These are phyloP conservation scores for Bufo bufo DNA, from an alignment of 2,113 vertebrate species.

Conservation along the genomic window DNA sequence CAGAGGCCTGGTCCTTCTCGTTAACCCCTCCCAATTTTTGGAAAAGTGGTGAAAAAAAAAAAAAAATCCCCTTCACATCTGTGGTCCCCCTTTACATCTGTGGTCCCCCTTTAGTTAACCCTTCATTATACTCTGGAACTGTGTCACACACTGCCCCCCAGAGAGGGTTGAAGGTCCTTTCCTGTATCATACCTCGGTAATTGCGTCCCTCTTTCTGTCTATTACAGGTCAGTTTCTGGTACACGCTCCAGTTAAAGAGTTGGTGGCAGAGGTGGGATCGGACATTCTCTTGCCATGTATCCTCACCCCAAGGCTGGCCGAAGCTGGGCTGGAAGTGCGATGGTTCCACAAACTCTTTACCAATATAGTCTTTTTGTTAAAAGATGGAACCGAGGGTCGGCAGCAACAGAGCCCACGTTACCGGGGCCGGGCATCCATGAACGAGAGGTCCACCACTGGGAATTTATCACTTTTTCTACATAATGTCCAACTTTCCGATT, in stretches of 20 bases:
- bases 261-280: slow-evolving; percentile 42
- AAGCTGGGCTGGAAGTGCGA: not conserved
- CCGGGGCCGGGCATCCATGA: not conserved
- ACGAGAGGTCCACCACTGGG: not conserved
- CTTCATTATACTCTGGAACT: too few species aligned
- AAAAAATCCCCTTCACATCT: too few species aligned
- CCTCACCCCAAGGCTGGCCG: not conserved
- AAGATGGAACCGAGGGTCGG: slow-evolving; percentile 26
- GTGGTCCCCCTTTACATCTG: too few species aligned
- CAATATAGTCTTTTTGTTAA: slow-evolving; percentile 2
- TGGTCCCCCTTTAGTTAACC: too few species aligned
- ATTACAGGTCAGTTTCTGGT: slow-evolving; percentile 20
- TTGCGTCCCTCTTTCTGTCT: not conserved
- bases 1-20: too few species aligned
- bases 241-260: not conserved
- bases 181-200: too few species aligned
- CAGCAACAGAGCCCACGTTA: slow-evolving; percentile 21
- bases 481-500: slow-evolving; percentile 11
- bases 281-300: slow-evolving; percentile 31
- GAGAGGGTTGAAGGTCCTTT: too few species aligned
- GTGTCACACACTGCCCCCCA: too few species aligned
- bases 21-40: too few species aligned
- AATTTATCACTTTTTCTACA: slow-evolving; percentile 21
- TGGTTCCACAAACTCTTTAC: slow-evolving; percentile 14
- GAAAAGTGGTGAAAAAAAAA: too few species aligned